phyloP scores from a whole-genome alignment of 2,797 vertebrate species.

The Buphagus erythrorhynchus region DNA sequence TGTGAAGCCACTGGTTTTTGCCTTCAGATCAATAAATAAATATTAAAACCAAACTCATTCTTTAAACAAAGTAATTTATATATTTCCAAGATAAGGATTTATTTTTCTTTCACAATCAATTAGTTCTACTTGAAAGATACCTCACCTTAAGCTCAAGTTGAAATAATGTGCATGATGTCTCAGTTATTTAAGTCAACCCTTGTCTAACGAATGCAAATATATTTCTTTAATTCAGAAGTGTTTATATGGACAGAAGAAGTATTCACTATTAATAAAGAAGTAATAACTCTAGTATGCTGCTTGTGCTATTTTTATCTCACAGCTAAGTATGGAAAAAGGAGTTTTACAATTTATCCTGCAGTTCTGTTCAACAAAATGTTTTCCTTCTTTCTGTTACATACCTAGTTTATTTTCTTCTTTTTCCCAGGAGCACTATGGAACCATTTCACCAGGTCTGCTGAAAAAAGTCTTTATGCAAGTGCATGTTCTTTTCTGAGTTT shows the following conservation, averaged over 20 bases:
- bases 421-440: neutral
- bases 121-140: neutral
- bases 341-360: neutral
- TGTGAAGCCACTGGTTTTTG: neutral
- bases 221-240: neutral
- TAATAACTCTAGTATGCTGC: neutral
- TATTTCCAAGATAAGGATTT: neutral
- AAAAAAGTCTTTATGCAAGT: neutral
- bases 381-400: neutral
- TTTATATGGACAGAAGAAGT: neutral
- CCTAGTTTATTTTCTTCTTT: neutral
- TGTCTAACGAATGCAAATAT: neutral
- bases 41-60: neutral
- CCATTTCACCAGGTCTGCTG: neutral
- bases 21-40: neutral
- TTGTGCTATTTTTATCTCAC: neutral
- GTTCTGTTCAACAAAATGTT: neutral
- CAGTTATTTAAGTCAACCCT: neutral
- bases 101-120: neutral
- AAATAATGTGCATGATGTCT: neutral
- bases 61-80: neutral
- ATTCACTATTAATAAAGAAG: neutral
- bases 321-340: neutral
- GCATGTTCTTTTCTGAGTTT: neutral
- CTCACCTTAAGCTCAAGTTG: neutral